Conservation (phyloP, 30 jellyfish, hydroid and myxozoan genomes). For the Hydra vulgaris region DNA sequence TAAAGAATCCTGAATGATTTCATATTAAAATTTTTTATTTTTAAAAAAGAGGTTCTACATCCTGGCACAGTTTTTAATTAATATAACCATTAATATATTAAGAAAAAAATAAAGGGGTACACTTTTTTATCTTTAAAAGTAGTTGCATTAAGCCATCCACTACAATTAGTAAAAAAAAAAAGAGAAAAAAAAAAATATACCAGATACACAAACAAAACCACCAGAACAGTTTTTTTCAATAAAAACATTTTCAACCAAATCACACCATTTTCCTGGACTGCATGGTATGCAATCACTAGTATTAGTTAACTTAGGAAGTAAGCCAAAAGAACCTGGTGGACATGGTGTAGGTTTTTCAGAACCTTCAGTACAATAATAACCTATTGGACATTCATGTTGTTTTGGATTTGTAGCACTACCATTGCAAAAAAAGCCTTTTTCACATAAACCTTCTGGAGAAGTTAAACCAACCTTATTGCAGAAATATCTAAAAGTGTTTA, state of each 20-base stretch:
- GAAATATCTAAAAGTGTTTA: constrained; percentile 55
- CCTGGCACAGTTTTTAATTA: too few species aligned
- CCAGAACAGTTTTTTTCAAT: constrained; percentile 55
- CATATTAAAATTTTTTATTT: too few species aligned
- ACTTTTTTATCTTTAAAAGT: neutral
- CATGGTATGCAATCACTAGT: constrained; percentile 74
- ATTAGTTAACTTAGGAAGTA: constrained; percentile 34
- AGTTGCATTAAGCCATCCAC: neutral
- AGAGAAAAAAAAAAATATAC: constrained; percentile 12
- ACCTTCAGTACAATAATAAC: constrained; percentile 78
- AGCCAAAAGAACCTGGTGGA: constrained; percentile 76
- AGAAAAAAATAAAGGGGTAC: too few species aligned
- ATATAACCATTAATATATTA: too few species aligned
- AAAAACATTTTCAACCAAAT: constrained; percentile 64
- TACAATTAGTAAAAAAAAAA: neutral
- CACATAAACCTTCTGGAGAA: constrained; percentile 86
- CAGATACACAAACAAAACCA: constrained; percentile 78
- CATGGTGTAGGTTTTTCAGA: constrained; percentile 77
- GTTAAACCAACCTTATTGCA: constrained; percentile 74
- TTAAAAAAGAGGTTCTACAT: too few species aligned
- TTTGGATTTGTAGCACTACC: constrained; percentile 73
- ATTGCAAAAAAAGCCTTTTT: constrained; percentile 81
- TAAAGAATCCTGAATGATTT: too few species aligned
- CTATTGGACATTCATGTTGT: constrained; percentile 63
- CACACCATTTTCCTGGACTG: constrained; percentile 96